Base-by-base conservation (phyloP, 2,113 vertebrate species). In the Rhinoderma darwinii region DNA sequence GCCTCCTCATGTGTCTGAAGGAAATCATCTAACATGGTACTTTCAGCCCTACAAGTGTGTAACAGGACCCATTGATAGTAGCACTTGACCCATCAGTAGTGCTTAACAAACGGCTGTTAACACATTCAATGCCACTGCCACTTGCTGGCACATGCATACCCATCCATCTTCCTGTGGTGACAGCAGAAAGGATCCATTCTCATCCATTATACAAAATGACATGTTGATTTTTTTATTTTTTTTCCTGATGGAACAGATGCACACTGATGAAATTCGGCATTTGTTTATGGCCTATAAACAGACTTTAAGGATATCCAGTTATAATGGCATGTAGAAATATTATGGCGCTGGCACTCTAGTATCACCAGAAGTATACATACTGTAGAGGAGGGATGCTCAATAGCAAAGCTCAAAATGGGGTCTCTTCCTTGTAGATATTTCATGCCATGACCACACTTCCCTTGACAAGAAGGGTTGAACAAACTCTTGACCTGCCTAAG, bases 31-130 rank as follows among this genome's bases (percentile, higher is more conserved):
- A n/a, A n/a, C 39, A 74, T 43, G 39, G 72, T 43, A 12, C 72
- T 43, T 43, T 43, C 32, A 14, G 72, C 22, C 25, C 11, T 74
- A n/a, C 39, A 74, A 74, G 72, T 74, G 72, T 74, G 72, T 74
- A 74, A 74, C 39, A 74, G 72, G 72, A 74, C 22, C 72, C 39
- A 41, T 5, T 14, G 35, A 22, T n/a, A 25, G 72, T 43, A 74
- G 39, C 72, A 74, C 72, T 43, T 74, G 72, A 74, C 37, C 72
- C 72, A 9, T n/a, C 39, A n/a, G 72, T 43, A 25, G 20, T n/a
- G 39, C 25, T 22, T 74, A 43, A 43, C 72, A 74, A 74, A 74
- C 12, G 37, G 72, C 25, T 43, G 22, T 74, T 74, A 74, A 74
- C 72, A 43, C 72, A 39, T 43, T 74, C 72, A 43, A 4, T 12